These are phyloP conservation scores for Julus scanicus DNA, from an alignment of 2,888 invertebrate species.

Conservation along the genomic window DNA sequence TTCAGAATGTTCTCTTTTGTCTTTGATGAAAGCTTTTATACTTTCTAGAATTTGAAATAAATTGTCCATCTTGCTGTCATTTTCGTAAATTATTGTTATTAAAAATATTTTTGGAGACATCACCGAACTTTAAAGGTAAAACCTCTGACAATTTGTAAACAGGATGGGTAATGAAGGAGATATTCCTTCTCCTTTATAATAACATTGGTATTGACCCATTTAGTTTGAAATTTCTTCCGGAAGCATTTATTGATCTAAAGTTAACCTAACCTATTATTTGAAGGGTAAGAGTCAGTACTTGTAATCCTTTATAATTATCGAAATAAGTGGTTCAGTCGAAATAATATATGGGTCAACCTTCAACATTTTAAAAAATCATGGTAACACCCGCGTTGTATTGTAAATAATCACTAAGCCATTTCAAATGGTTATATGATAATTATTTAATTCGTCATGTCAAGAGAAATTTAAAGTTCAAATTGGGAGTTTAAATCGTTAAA, in stretches of 20 bases:
- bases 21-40: background rate
- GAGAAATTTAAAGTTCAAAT: background rate
- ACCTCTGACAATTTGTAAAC: background rate
- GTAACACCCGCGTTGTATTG: background rate
- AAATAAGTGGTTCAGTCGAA: background rate
- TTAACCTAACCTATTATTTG: background rate
- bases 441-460: background rate
- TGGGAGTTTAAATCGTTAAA: background rate
- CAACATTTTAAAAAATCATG: background rate
- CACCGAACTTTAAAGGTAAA: background rate
- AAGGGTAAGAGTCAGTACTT: background rate
- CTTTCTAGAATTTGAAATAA: background rate
- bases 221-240: background rate
- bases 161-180: background rate
- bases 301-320: background rate
- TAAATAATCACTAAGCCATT: background rate
- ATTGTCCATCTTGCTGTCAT: background rate
- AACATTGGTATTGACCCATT: conserved; percentile 16
- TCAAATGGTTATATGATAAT: background rate
- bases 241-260: conserved; percentile 4
- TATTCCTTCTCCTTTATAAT: background rate
- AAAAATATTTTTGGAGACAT: conserved; percentile 16
- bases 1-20: conserved; percentile 10
- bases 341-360: background rate
- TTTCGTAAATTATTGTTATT: background rate